Conservation (phyloP, 2,113 vertebrate species). For the Notechis scutatus region DNA sequence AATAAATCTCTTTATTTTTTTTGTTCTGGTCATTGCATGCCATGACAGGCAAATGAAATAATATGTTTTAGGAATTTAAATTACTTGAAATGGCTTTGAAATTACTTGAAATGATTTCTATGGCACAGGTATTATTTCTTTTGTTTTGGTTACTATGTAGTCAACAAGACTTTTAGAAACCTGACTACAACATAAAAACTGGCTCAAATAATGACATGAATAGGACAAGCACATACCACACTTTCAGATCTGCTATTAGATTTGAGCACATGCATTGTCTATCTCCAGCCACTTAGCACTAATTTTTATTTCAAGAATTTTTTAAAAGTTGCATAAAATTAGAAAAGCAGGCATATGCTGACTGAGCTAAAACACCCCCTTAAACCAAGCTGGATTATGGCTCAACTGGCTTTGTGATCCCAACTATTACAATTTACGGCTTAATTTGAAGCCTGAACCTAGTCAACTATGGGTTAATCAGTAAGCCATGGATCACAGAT, state of each 20-base stretch:
- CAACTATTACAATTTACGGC: neutral
- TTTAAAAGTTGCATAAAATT: neutral
- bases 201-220: neutral
- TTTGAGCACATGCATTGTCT: neutral
- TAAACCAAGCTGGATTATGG: neutral
- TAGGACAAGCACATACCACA: neutral
- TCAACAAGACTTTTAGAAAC: neutral
- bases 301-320: neutral
- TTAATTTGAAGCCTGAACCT: neutral
- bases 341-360: neutral
- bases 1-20: neutral
- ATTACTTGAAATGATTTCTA: neutral
- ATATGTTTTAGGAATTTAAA: neutral
- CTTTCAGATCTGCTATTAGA: neutral
- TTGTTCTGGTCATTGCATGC: neutral
- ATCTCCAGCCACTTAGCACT: neutral
- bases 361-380: neutral
- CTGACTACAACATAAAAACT: neutral
- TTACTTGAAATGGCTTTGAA: neutral
- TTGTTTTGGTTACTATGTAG: neutral
- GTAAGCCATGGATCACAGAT: neutral
- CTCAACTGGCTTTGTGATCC: neutral
- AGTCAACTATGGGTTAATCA: neutral
- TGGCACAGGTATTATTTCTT: neutral
- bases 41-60: neutral